These are phyloP conservation scores for Glomeris maerens DNA, from an alignment of 1,140 invertebrate species.

Conservation along the genomic window DNA sequence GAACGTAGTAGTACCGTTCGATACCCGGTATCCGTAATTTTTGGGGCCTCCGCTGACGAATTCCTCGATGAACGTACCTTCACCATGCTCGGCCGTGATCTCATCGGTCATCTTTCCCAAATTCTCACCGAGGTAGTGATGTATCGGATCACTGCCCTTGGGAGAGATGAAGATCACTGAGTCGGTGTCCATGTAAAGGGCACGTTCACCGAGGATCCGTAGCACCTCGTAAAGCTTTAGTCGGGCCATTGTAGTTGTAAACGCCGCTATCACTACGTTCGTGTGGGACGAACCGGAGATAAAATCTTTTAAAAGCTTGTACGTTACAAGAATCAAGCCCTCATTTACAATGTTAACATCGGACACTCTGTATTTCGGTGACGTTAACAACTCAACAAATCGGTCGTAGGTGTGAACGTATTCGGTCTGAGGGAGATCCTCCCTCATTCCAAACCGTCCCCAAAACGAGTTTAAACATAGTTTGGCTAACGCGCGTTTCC, in stretches of 20 bases:
- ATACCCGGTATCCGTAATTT: constrained; percentile 3
- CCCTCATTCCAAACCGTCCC: not conserved
- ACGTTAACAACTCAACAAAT: constrained; percentile 1
- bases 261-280: constrained; percentile 1
- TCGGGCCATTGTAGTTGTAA: not conserved
- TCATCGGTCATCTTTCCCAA: constrained; percentile 4
- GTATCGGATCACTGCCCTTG: constrained; percentile 3
- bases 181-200: constrained; percentile 4
- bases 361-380: not conserved
- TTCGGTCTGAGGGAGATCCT: constrained; percentile 1
- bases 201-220: not conserved
- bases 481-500: constrained; percentile 2
- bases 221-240: not conserved
- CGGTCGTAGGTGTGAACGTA: not conserved
- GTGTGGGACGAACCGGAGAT: not conserved
- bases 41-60: constrained; percentile 3
- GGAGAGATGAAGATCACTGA: not conserved
- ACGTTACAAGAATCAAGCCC: not conserved
- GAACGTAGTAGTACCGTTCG: not conserved
- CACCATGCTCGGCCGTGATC: not conserved
- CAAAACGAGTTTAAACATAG: constrained; percentile 5
- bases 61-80: not conserved
- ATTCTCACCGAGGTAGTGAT: not conserved
- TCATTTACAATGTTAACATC: constrained; percentile 5
- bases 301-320: constrained; percentile 1